Evolutionary conservation across 2,797 vertebrate genomes (phyloP).

Genomic region (Corythornis leucogaster): DNA sequence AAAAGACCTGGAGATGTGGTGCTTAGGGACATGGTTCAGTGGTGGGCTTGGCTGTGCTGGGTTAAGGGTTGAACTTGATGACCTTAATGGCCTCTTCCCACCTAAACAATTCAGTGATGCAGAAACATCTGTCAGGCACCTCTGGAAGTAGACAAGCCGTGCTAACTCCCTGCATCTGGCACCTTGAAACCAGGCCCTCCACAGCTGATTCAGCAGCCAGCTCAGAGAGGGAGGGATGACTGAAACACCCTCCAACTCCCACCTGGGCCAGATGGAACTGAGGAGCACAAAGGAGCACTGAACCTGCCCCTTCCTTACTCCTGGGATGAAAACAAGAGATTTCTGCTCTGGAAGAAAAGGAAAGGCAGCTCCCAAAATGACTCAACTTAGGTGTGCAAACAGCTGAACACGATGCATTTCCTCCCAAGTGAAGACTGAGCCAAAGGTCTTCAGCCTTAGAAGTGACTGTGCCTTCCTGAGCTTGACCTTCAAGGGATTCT

Average conservation of each 20-base stretch:
- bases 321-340: background rate
- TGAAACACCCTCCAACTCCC: background rate
- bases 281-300: background rate
- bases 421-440: background rate
- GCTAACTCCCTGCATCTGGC: accelerated
- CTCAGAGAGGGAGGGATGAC: background rate
- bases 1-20: background rate
- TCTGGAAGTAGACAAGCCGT: background rate
- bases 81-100: background rate
- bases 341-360: background rate
- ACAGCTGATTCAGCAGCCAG: background rate
- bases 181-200: background rate
- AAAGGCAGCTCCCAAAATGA: background rate
- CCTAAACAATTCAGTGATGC: background rate
- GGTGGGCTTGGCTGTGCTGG: background rate
- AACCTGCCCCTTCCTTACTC: background rate
- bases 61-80: background rate
- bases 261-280: background rate
- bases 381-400: background rate
- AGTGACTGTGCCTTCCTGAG: background rate
- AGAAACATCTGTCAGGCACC: background rate
- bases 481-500: background rate
- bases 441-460: background rate
- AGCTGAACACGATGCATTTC: background rate
- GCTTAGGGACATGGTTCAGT: background rate